A percentile compares a stretch with the other conserved stretches of the same genome.
Conservation (phyloP, 2,113 vertebrate genomes). For the Rafetus swinhoei region DNA sequence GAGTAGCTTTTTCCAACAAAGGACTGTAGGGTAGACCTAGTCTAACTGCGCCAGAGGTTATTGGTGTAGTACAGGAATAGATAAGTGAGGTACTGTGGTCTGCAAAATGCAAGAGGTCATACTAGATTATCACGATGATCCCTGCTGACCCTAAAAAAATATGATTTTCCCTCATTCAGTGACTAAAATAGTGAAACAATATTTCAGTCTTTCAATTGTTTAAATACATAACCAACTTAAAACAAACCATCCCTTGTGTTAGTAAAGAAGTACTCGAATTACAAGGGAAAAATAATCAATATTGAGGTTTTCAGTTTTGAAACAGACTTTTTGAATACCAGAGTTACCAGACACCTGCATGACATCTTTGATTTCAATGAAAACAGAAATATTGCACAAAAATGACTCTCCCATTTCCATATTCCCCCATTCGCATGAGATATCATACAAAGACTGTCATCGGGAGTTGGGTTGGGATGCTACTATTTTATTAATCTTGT, state of each 20-base stretch:
- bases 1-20: too few relatives aligned
- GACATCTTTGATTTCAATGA: background rate
- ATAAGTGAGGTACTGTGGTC: background rate
- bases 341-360: background rate
- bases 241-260: background rate
- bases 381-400: background rate
- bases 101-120: background rate
- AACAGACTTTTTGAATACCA: background rate
- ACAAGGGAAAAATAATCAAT: background rate
- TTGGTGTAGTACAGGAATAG: background rate
- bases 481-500: background rate
- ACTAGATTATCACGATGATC: background rate
- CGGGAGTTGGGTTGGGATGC: background rate
- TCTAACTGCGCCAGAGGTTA: too few relatives aligned
- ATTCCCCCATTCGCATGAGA: background rate
- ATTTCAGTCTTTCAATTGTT: conserved; percentile 49
- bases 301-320: background rate
- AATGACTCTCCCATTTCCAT: background rate
- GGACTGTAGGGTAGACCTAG: too few relatives aligned
- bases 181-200: conserved; percentile 19
- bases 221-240: conserved; percentile 25
- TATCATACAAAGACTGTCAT: background rate
- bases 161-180: conserved; percentile 48
- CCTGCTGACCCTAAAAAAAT: background rate
- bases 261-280: background rate